These are phyloP conservation scores for Pyrgilauda ruficollis DNA, from an alignment of 2,113 vertebrate species.

Conservation along the genomic window DNA sequence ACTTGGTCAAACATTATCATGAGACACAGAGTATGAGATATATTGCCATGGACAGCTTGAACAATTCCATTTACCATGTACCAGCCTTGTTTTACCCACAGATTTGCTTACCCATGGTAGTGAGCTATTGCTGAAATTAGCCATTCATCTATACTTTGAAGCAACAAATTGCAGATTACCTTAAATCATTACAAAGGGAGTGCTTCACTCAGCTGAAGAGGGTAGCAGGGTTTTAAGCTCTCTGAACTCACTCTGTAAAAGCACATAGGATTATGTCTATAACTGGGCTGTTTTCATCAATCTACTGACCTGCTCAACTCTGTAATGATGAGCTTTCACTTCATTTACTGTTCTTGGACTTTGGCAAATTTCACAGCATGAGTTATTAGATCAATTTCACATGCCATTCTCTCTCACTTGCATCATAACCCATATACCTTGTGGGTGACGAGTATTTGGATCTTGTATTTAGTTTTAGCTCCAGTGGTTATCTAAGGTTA, in stretches of 20 bases:
- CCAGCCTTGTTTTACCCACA: not conserved
- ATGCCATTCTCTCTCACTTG: not conserved
- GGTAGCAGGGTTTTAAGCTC: not conserved
- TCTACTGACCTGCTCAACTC: not conserved
- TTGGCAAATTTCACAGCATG: not conserved
- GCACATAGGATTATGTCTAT: not conserved
- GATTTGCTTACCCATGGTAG: not conserved
- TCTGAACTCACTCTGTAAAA: not conserved
- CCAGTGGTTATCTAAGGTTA: not conserved
- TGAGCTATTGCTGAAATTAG: not conserved
- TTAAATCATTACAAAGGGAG: not conserved
- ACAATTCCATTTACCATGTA: not conserved
- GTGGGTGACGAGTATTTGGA: rapidly evolving
- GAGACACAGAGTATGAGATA: not conserved
- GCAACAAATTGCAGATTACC: not conserved
- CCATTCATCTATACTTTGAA: not conserved
- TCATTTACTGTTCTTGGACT: not conserved
- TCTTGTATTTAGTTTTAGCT: not conserved
- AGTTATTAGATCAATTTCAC: not conserved
- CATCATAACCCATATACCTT: not conserved
- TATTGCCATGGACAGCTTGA: not conserved
- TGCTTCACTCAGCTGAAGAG: not conserved
- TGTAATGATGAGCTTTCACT: not conserved
- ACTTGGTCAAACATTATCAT: not conserved
- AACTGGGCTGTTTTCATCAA: not conserved